A percentile compares a stretch with the other conserved stretches of the same genome.
Evolutionary conservation across 2,797 vertebrate genomes (phyloP).

Genomic region (Pagetopsis macropterus): DNA sequence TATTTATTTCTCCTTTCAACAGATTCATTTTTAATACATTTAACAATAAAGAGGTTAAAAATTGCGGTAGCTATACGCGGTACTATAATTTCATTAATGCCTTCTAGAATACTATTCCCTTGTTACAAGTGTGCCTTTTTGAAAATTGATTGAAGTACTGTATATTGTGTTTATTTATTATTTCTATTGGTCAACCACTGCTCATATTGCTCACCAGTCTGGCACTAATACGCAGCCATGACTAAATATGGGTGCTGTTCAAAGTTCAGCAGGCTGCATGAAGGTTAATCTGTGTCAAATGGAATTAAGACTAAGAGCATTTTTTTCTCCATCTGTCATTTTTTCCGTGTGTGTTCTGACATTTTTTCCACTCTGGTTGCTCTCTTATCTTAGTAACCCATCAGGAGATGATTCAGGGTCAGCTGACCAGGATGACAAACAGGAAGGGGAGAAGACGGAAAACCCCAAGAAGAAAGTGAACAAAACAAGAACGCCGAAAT

Average conservation of each 20-base stretch:
- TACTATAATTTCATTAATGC: background rate
- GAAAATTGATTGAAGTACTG: background rate
- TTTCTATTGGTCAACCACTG: background rate
- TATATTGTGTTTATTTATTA: slow-evolving; percentile 6
- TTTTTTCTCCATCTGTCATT: background rate
- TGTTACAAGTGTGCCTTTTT: background rate
- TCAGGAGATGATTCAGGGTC: slow-evolving; percentile 39
- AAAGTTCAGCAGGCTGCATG: slow-evolving; percentile 2
- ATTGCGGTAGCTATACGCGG: background rate
- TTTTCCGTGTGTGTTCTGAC: background rate
- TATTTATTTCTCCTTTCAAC: background rate
- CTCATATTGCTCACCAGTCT: background rate
- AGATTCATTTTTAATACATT: background rate
- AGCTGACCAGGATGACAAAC: slow-evolving; percentile 54
- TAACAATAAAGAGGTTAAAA: background rate
- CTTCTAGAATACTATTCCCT: background rate
- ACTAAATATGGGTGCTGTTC: background rate
- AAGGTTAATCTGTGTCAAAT: background rate
- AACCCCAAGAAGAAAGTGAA: slow-evolving; percentile 61
- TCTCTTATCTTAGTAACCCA: slow-evolving; percentile 54
- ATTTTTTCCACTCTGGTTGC: background rate
- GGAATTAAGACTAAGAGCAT: slow-evolving; percentile 6
- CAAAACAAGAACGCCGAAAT: slow-evolving; percentile 50
- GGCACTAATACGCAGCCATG: background rate
- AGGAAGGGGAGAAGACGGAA: slow-evolving; percentile 47